These are phyloP conservation scores for Todus mexicanus DNA, from an alignment of 2,797 vertebrate species.

Conservation along the genomic window DNA sequence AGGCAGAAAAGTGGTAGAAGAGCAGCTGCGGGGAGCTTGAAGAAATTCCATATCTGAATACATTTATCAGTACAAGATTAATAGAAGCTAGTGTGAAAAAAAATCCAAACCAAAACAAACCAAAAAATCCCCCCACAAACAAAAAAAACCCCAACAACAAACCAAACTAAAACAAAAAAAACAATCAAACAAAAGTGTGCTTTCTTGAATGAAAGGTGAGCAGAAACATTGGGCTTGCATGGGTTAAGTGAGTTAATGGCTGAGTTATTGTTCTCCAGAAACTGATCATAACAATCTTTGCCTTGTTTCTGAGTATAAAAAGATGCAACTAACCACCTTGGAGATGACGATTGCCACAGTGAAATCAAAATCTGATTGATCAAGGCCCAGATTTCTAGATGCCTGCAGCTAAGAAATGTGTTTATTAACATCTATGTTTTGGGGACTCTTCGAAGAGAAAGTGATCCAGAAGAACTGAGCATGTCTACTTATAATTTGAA, in stretches of 20 bases:
- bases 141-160: too few species aligned
- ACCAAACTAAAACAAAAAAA: background rate
- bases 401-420: background rate
- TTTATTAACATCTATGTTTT: background rate
- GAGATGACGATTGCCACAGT: background rate
- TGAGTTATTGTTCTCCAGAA: background rate
- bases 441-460: background rate
- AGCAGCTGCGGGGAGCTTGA: background rate
- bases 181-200: too few species aligned
- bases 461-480: background rate
- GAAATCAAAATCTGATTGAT: background rate
- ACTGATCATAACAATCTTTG: background rate
- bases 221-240: background rate
- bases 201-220: background rate
- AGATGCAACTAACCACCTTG: background rate
- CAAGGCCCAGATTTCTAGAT: background rate
- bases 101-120: background rate
- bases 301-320: background rate
- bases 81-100: background rate
- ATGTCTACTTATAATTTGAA: background rate
- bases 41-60: background rate
- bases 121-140: too few species aligned
- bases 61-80: background rate
- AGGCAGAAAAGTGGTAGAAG: background rate
- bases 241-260: background rate